These are phyloP conservation scores for Peromyscus melanophrys DNA, from an alignment of 2,797 vertebrate genomes.

Conservation along the genomic window DNA sequence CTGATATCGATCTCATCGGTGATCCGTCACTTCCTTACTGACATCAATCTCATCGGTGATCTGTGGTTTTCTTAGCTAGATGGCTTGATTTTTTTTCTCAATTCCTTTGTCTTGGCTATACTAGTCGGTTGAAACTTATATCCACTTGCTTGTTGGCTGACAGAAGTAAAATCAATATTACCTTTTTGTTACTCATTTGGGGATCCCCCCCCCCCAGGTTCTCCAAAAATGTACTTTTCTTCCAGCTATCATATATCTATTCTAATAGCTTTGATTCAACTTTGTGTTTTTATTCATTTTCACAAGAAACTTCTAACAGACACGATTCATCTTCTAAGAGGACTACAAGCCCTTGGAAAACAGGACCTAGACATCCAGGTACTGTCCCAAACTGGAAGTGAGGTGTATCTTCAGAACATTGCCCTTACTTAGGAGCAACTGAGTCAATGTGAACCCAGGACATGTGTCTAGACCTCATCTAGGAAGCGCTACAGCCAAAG, in stretches of 20 bases:
- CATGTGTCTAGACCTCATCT: background rate
- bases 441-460: background rate
- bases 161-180: background rate
- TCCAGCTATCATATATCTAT: background rate
- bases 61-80: background rate
- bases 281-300: conserved; percentile 6
- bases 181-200: background rate
- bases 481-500: background rate
- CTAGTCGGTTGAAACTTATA: background rate
- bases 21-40: background rate
- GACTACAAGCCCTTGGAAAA: background rate
- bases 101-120: background rate
- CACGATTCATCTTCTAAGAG: background rate
- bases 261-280: background rate
- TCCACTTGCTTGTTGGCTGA: background rate
- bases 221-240: background rate
- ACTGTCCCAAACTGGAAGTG: background rate
- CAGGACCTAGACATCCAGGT: background rate
- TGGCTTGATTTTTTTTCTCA: background rate
- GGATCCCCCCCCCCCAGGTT: background rate
- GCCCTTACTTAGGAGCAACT: background rate
- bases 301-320: background rate
- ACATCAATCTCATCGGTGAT: background rate
- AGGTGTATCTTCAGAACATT: background rate
- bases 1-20: background rate